These are phyloP conservation scores for Oryctolagus cuniculus DNA, from an alignment of 2,113 vertebrate species.

Conservation along the genomic window mOryCun1.1 NC_091437.1:42196501-42197000, in stretches of 20 bases:
- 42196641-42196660: background rate
- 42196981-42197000: slow-evolving; percentile 1
- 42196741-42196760: background rate
- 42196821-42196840: background rate
- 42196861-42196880: background rate
- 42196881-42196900: background rate
- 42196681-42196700: background rate
- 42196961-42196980: slow-evolving; percentile 13
- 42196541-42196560: background rate
- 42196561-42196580: background rate
- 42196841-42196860: background rate
- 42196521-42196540: background rate
- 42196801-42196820: background rate
- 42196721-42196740: too few relatives aligned
- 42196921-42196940: background rate
- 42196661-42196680: background rate
- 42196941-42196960: background rate
- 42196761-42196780: background rate
- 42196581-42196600: too few relatives aligned
- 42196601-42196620: background rate
- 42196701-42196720: background rate
- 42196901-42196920: background rate
- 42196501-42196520: background rate
- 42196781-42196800: background rate
- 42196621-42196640: background rate